Percentiles rank a stretch among this genome's conserved stretches.
These are phyloP conservation scores for Sebastes baramenuke DNA, from an alignment of 2,797 vertebrate genomes.

Conservation along the genomic window DNA sequence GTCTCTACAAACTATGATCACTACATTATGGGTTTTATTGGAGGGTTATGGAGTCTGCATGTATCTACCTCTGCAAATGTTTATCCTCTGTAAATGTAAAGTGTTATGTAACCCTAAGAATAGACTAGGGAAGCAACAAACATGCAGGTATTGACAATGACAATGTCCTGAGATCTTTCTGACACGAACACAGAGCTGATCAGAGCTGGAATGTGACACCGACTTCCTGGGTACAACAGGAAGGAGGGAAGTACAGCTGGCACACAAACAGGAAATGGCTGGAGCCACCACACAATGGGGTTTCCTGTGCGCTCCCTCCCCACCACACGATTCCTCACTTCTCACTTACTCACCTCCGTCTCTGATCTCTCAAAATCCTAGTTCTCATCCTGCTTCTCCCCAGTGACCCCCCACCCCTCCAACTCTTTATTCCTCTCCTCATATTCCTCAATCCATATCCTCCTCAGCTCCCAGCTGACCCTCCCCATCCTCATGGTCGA, in stretches of 20 bases:
- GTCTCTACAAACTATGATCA: not conserved
- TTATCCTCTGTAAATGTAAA: not conserved
- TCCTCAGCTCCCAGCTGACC: slow-evolving; percentile 50
- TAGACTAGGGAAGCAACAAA: slow-evolving; percentile 11
- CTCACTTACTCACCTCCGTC: slow-evolving; percentile 56
- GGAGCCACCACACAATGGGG: slow-evolving; percentile 79
- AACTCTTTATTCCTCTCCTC: slow-evolving; percentile 22
- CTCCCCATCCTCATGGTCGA: slow-evolving; percentile 55
- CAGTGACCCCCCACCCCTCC: slow-evolving; percentile 1
- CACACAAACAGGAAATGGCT: slow-evolving; percentile 84
- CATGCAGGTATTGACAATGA: slow-evolving; percentile 14
- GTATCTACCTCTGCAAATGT: not conserved
- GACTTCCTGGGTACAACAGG: slow-evolving; percentile 83
- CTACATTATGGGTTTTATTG: not conserved
- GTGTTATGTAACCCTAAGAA: slow-evolving; percentile 14
- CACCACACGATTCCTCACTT: slow-evolving; percentile 25
- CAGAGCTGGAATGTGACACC: slow-evolving; percentile 76
- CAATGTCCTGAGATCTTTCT: slow-evolving; percentile 1
- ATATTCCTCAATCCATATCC: slow-evolving; percentile 22
- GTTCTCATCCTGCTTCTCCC: slow-evolving; percentile 30
- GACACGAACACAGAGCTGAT: slow-evolving; percentile 57
- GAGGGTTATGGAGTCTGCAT: not conserved
- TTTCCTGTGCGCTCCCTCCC: slow-evolving; percentile 64
- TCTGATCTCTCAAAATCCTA: slow-evolving; percentile 44
- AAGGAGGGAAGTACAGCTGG: slow-evolving; percentile 85